These are phyloP conservation scores for Anticlea derivata DNA, from an alignment of 2,888 invertebrate genomes.

Conservation along the genomic window DNA sequence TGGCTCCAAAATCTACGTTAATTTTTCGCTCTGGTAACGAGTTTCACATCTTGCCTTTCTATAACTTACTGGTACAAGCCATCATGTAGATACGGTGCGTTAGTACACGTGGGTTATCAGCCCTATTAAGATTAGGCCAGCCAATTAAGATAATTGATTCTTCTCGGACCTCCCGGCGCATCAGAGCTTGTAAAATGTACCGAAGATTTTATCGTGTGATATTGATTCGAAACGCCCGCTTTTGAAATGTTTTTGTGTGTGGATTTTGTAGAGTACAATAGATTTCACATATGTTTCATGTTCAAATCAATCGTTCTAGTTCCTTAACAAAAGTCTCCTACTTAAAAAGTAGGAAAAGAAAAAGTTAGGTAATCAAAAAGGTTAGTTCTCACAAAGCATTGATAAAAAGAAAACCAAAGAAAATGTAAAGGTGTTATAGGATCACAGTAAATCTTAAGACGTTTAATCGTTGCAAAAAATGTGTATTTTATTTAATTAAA, in stretches of 20 bases:
- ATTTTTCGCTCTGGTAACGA: too few species aligned
- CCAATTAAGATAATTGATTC: conserved; percentile 82
- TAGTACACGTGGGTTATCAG: conserved; percentile 59
- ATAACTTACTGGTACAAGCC: background rate
- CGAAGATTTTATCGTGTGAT: conserved; percentile 38
- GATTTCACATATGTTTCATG: conserved; percentile 1
- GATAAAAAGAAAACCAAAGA: too few species aligned
- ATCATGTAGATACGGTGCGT: conserved; percentile 46
- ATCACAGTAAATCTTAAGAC: too few species aligned
- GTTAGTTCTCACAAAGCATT: too few species aligned
- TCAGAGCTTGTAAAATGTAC: conserved; percentile 52
- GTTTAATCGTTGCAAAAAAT: too few species aligned
- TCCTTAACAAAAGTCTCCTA: too few species aligned
- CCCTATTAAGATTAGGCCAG: conserved; percentile 71
- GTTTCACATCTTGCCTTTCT: conserved; percentile 9
- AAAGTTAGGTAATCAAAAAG: too few species aligned
- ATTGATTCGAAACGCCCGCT: conserved; percentile 37
- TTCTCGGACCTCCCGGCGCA: conserved; percentile 59
- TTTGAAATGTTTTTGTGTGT: conserved; percentile 3
- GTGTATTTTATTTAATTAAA: too few species aligned
- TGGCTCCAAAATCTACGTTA: too few species aligned
- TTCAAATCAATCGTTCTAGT: too few species aligned
- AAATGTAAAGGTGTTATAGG: too few species aligned
- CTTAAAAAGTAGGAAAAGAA: too few species aligned
- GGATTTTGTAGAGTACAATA: conserved; percentile 6